Evolutionary conservation across 2,888 invertebrate species (phyloP), one percentile per base, ranked within the genome.

Genomic region (Pterobdella sp.): DNA sequence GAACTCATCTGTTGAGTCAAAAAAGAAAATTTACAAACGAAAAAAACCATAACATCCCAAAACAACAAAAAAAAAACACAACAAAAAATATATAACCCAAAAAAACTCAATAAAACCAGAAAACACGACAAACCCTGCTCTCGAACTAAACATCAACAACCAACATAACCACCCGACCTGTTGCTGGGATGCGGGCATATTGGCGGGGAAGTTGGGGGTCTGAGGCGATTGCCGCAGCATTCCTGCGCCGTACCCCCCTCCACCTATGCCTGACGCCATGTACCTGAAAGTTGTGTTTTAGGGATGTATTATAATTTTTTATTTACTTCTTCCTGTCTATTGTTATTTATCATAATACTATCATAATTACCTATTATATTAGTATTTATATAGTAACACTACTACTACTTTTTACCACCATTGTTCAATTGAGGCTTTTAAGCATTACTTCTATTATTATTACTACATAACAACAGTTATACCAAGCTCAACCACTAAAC

Each of bases 121-220:
- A 49, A 49, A 49, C 52, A 49, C n/a, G 52, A 49, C 14, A 49
- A 49, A 49, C 14, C n/a, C 52, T 49, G 22, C 14, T n/a, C n/a
- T n/a, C 52, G 22, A 64, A n/a, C 67, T 67, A 2, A 36, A 37
- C 49, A 22, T 7, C 10, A 42, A 42, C 49, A 7, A 42, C 10
- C 49, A 22, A 7, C 49, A 14, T 14, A 22, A 42, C 49, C 49
- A 42, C 49, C n/a, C n/a, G n/a, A 56, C 60, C 60, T 65, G 32
- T 18, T 34, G 35, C 56, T 71, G 71, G 26, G 63, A n/a, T 3
- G 32, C 52, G 35, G 60, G 71, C 34, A n/a, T 56, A 18, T 60
- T n/a, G 36, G 56, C 34, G 22, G 52, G 71, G 18, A 56, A 56
- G 52, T 34, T 56, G 34, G 32, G 18, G 1, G 63, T 36, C 2